Conservation (phyloP, 2,797 vertebrate species). For the Rousettus madagascariensis region DNA sequence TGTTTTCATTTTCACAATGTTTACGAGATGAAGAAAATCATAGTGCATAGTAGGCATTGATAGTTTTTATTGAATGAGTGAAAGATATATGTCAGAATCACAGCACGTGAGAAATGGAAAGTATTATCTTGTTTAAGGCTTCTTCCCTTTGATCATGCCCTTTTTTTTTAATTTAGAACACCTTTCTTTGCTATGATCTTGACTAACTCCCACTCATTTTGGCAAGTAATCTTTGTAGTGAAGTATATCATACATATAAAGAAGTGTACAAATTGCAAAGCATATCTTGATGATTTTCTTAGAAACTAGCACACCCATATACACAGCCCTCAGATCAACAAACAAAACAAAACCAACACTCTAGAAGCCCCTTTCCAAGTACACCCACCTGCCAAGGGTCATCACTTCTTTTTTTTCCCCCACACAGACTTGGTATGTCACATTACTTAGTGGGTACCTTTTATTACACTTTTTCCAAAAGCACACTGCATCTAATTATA, state of each 20-base stretch:
- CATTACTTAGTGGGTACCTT: background rate
- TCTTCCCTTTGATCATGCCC: background rate
- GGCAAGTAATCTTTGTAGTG: background rate
- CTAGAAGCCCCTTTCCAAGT: background rate
- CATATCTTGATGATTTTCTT: background rate
- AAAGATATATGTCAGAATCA: constrained; percentile 28
- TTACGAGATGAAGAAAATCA: constrained; percentile 35
- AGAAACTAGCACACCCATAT: background rate
- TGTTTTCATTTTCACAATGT: constrained; percentile 17
- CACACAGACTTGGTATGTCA: background rate
- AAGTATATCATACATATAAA: background rate
- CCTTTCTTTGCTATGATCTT: background rate
- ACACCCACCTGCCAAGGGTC: background rate
- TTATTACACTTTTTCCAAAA: constrained; percentile 2
- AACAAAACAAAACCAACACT: background rate
- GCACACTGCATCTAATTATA: background rate
- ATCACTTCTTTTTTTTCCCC: too few relatives aligned
- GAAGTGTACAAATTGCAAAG: constrained; percentile 5
- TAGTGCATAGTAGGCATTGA: background rate
- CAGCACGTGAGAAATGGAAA: background rate
- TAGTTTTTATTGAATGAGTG: background rate
- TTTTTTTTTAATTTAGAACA: background rate
- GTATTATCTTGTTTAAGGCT: background rate
- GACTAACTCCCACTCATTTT: background rate
- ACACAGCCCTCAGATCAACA: background rate